Base-by-base conservation (phyloP, 2,113 vertebrate species). In the Peromyscus leucopus region DNA sequence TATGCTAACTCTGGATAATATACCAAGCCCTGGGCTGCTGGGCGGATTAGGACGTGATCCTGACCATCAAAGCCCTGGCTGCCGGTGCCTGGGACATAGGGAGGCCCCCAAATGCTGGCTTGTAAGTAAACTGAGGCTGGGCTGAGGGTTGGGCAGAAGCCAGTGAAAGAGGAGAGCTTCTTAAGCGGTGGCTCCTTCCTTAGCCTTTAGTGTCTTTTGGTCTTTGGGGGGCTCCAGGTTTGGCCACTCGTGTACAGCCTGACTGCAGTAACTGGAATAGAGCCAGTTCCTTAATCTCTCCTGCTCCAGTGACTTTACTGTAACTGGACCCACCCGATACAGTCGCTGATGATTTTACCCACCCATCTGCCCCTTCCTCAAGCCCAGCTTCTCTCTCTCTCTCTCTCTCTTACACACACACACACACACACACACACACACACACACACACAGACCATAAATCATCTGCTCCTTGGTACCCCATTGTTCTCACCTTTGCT, bases 1-100 rank as follows among this genome's bases (percentile, higher is more conserved):
- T 97, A 96, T 88, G 95, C 97, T 94, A 96, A 97, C 91, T 90
- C 83, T 98, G 97, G 98, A 98, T 98, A 98, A 99, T 98, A 98
- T 98, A 98, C 98, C 96, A 97, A 98, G 96, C 96, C 91, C 97
- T 42, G 63, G 57, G 97, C 97, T 96, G 46, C 42, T 87, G 94
- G 17, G 94, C 92, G 78, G 97, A 97, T 97, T 97, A 97, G 82
- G 74, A 61, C 75, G 91, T 95, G 98, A 93, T 93, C 94, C 93
- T 94, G 93, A 67, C 86, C 0, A 59, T 91, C 96, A 96, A 93
- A 94, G 69, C 22, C 74, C 72, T n/a, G 33, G 65, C 4, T 1
- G 67, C 48, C 91, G 90, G 61, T 91, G 82, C 86, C 89, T 93
- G 86, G 93, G 87, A 94, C 89, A 71, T 39, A 59, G 72, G 0